Conservation (phyloP, 2,888 invertebrate species). For the Pachycephus smyrnensis region DNA sequence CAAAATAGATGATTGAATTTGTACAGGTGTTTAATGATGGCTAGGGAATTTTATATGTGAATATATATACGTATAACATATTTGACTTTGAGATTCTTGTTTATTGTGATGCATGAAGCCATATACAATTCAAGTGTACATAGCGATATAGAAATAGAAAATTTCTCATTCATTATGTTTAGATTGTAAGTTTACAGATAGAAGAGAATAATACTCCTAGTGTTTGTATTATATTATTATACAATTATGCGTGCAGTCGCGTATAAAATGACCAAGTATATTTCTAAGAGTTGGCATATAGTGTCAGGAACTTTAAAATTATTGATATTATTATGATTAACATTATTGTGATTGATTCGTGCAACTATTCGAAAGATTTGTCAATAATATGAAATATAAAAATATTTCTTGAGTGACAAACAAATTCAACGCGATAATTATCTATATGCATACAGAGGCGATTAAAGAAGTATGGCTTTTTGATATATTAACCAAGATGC, state of each 20-base stretch:
- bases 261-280: neutral
- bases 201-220: neutral
- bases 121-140: neutral
- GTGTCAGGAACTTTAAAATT: neutral
- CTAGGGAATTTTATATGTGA: neutral
- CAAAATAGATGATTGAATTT: neutral
- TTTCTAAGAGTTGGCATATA: neutral
- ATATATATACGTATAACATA: neutral
- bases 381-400: neutral
- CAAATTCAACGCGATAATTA: too few species aligned
- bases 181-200: neutral
- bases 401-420: too few species aligned
- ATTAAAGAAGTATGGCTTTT: too few species aligned
- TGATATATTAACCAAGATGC: too few species aligned
- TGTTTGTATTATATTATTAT: neutral
- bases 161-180: neutral
- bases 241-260: neutral
- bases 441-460: too few species aligned
- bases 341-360: neutral
- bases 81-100: neutral
- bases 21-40: neutral
- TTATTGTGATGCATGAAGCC: neutral
- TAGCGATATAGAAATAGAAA: neutral
- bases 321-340: constrained; percentile 3
- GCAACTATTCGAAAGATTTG: neutral